A percentile compares a stretch with the other conserved stretches of the same genome.
phyloP scores from a whole-genome alignment of 2,797 vertebrate genomes.

The Euthynnus affinis region DNA sequence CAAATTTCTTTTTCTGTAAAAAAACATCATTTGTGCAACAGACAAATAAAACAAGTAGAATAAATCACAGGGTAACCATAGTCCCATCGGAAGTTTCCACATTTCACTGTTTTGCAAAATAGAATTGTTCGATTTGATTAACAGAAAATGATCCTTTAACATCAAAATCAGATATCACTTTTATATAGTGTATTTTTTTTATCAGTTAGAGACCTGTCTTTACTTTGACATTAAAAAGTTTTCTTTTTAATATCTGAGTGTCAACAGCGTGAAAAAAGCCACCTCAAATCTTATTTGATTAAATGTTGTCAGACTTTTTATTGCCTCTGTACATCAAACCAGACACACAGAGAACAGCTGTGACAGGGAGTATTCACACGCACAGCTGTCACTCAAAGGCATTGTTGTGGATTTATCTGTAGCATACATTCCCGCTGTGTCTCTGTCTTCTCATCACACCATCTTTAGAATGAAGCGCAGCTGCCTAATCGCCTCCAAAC shows the following conservation, averaged over 20 bases:
- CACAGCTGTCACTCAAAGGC: neutral
- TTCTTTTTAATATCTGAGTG: too few relatives aligned
- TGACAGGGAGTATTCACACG: neutral
- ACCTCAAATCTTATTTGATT: neutral
- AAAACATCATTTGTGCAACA: neutral
- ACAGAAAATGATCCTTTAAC: too few relatives aligned
- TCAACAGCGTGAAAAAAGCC: neutral
- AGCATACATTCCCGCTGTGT: neutral
- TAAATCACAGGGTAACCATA: neutral
- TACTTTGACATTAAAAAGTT: too few relatives aligned
- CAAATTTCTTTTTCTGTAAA: neutral
- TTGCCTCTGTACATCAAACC: neutral
- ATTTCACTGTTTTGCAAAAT: too few relatives aligned
- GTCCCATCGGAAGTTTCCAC: too few relatives aligned
- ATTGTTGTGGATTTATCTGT: neutral
- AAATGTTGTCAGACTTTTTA: neutral
- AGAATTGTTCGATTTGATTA: too few relatives aligned
- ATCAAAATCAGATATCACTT: too few relatives aligned
- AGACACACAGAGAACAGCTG: neutral
- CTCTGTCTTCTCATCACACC: neutral
- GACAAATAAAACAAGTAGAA: neutral
- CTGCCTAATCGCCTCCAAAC: constrained; percentile 5
- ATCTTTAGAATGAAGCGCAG: neutral
- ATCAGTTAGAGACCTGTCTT: too few relatives aligned
- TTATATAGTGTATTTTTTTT: too few relatives aligned